These are phyloP conservation scores for Pycnonotus jocosus DNA, from an alignment of 2,113 vertebrate genomes.

Conservation along the genomic window DNA sequence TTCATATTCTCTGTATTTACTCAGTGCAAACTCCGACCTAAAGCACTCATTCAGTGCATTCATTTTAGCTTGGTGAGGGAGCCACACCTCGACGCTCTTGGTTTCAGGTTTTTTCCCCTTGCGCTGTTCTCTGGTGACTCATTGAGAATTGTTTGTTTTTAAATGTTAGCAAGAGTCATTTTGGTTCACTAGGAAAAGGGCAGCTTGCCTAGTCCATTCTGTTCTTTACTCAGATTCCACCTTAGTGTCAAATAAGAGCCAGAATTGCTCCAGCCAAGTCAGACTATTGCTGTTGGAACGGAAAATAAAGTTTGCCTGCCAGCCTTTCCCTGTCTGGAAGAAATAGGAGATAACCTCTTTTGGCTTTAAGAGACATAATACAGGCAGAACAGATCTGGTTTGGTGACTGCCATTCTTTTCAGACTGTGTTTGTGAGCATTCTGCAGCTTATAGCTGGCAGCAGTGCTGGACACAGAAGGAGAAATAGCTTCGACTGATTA, in stretches of 20 bases:
- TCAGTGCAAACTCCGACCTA: neutral
- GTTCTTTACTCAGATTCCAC: slow-evolving; percentile 47
- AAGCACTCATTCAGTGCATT: neutral
- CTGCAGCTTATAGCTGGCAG: neutral
- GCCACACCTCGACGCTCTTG: slow-evolving; percentile 14
- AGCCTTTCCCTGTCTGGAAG: neutral
- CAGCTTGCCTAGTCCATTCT: slow-evolving; percentile 57
- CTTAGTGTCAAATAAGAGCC: slow-evolving; percentile 15
- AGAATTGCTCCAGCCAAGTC: neutral
- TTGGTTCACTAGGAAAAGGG: slow-evolving; percentile 45
- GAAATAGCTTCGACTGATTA: neutral
- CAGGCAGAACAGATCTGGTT: neutral
- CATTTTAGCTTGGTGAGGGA: neutral
- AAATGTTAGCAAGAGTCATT: slow-evolving; percentile 12
- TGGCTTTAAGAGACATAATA: neutral
- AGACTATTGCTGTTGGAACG: neutral
- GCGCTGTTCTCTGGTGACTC: slow-evolving; percentile 31
- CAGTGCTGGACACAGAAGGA: rapidly evolving
- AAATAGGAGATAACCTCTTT: neutral
- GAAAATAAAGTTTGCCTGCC: slow-evolving; percentile 13
- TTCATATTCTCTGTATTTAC: neutral
- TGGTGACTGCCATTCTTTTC: neutral
- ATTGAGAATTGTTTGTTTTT: slow-evolving; percentile 49
- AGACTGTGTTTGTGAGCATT: neutral
- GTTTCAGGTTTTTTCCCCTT: neutral